phyloP scores from a whole-genome alignment of 2,888 invertebrate genomes.

The Smittia aterrima region DNA sequence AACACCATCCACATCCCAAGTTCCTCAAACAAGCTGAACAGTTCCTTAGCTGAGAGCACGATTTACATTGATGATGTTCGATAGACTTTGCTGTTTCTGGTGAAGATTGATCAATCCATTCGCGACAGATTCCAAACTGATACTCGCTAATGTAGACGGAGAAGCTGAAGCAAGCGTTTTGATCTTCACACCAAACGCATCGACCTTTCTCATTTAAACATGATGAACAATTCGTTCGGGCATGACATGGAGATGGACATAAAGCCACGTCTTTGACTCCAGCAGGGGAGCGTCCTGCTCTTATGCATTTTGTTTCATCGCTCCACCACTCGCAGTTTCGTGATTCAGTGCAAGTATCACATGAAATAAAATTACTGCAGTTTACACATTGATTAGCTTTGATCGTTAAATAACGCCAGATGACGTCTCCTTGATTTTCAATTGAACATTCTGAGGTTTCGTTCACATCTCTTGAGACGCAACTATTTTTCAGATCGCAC shows the following conservation, averaged over 20 bases:
- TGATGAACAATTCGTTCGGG: constrained; percentile 71
- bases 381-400: constrained; percentile 81
- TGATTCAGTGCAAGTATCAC: constrained; percentile 75
- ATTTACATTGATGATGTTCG: constrained; percentile 70
- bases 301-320: constrained; percentile 80
- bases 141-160: constrained; percentile 94
- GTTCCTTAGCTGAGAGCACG: constrained; percentile 71
- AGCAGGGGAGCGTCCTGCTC: constrained; percentile 71
- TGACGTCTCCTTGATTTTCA: constrained; percentile 58
- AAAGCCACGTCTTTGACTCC: constrained; percentile 62
- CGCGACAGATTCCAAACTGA: constrained; percentile 88
- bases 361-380: constrained; percentile 86
- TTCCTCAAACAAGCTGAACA: constrained; percentile 78
- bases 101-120: constrained; percentile 78
- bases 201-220: constrained; percentile 83
- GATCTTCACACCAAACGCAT: constrained; percentile 90
- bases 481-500: constrained; percentile 76
- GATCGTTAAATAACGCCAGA: constrained; percentile 78
- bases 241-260: constrained; percentile 81
- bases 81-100: constrained; percentile 44
- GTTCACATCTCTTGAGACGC: constrained; percentile 66
- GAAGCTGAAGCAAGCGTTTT: constrained; percentile 84
- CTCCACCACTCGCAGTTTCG: constrained; percentile 90
- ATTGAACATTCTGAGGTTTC: constrained; percentile 63
- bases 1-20: constrained; percentile 93